phyloP scores from a whole-genome alignment of 2,888 invertebrate species.

The Synanthedon vespiformis region DNA sequence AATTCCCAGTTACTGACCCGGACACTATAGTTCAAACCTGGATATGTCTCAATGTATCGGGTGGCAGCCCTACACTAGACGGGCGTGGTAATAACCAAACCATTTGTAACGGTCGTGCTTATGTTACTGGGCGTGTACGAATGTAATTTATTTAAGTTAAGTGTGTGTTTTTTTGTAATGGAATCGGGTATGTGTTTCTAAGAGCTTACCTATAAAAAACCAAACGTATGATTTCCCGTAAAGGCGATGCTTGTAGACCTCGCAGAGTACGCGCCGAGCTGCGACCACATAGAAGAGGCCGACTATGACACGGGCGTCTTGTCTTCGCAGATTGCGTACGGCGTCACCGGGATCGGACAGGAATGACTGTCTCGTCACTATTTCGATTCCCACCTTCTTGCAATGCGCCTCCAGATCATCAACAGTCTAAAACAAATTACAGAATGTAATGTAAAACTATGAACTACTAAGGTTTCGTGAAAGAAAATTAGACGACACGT shows the following conservation, averaged over 20 bases:
- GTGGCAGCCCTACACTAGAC: too few relatives aligned
- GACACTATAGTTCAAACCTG: too few relatives aligned
- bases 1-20: too few relatives aligned
- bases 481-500: too few relatives aligned
- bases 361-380: constrained; percentile 96
- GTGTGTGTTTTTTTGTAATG: background rate
- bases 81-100: constrained; percentile 17
- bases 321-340: constrained; percentile 91
- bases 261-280: constrained; percentile 95
- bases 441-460: too few relatives aligned
- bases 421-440: constrained; percentile 79
- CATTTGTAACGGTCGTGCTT: constrained; percentile 9
- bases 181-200: background rate
- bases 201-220: constrained; percentile 93
- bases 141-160: background rate
- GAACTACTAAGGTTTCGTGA: too few relatives aligned
- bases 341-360: constrained; percentile 97
- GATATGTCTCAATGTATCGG: background rate
- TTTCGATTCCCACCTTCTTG: constrained; percentile 92
- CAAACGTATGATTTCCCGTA: constrained; percentile 97
- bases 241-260: constrained; percentile 92
- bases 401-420: constrained; percentile 96
- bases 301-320: constrained; percentile 97
- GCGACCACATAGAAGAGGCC: constrained; percentile 99
- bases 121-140: background rate